Conservation (phyloP, 1,140 invertebrate genomes). For the Atta texana region DNA sequence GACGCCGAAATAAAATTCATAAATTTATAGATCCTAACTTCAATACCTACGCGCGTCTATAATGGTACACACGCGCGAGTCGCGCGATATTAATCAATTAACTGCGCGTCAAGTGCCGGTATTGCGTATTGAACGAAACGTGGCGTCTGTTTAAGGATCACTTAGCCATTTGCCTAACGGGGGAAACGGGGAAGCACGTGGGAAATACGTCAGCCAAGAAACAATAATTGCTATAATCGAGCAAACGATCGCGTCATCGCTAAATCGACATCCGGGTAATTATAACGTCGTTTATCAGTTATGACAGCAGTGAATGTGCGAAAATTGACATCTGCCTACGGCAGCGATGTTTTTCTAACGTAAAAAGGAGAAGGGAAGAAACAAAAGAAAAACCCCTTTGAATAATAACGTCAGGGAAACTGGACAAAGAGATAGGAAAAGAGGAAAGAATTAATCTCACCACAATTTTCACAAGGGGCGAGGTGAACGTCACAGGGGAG, state of each 20-base stretch:
- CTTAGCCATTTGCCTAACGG: conserved; percentile 18
- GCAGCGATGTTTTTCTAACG: conserved; percentile 42
- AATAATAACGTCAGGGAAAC: conserved; percentile 61
- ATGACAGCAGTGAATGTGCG: conserved; percentile 55
- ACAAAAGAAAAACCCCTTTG: conserved; percentile 40
- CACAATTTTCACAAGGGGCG: conserved; percentile 51
- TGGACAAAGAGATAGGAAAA: conserved; percentile 35
- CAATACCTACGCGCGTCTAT: background rate
- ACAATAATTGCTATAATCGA: conserved; percentile 55
- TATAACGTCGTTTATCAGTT: conserved; percentile 67
- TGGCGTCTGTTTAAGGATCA: conserved; percentile 40
- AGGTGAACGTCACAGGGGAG: background rate
- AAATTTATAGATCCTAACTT: conserved; percentile 38
- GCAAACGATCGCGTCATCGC: conserved; percentile 14
- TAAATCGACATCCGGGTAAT: conserved; percentile 37
- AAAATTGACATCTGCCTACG: conserved; percentile 60
- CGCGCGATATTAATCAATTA: conserved; percentile 53
- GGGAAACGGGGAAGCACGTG: background rate
- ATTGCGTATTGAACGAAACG: conserved; percentile 38
- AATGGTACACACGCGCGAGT: background rate
- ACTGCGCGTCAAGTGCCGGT: conserved; percentile 20
- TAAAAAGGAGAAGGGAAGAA: conserved; percentile 20
- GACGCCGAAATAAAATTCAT: conserved; percentile 48
- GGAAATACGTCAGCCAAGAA: conserved; percentile 57
- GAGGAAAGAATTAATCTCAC: conserved; percentile 64